These are phyloP conservation scores for Anniella stebbinsi DNA, from an alignment of 2,797 vertebrate species.

Conservation along the genomic window DNA sequence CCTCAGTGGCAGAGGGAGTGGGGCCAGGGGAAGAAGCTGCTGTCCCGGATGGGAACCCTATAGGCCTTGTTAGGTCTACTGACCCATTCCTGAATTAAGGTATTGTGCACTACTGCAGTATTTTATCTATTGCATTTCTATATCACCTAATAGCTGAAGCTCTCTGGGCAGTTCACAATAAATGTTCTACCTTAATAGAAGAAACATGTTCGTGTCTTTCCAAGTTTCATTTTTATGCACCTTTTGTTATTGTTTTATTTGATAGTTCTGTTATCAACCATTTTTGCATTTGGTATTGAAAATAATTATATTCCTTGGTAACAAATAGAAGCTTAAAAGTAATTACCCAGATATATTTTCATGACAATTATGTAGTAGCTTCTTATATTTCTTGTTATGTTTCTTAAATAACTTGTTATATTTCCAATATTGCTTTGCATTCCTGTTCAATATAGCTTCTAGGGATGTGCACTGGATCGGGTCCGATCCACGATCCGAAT, in stretches of 20 bases:
- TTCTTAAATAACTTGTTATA: not conserved
- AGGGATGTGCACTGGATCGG: too few species aligned
- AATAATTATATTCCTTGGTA: not conserved
- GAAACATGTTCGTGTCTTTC: not conserved
- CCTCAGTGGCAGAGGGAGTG: too few species aligned
- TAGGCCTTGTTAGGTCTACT: not conserved
- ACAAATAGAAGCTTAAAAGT: not conserved
- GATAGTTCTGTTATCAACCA: not conserved
- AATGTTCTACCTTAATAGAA: not conserved
- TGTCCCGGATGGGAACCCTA: too few species aligned
- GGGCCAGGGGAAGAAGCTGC: too few species aligned
- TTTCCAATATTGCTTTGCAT: not conserved
- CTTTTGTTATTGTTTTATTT: not conserved
- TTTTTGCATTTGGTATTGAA: not conserved
- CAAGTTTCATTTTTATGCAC: not conserved
- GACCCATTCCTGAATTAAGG: not conserved
- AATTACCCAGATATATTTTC: not conserved
- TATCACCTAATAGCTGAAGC: too few species aligned
- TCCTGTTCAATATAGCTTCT: not conserved
- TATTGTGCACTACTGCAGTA: not conserved
- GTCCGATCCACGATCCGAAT: too few species aligned
- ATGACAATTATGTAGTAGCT: not conserved
- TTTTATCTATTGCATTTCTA: too few species aligned
- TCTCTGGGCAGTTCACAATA: too few species aligned
- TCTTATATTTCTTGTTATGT: not conserved